Conservation (phyloP, 2,888 invertebrate genomes). For the Drosophila kokeensis region DNA sequence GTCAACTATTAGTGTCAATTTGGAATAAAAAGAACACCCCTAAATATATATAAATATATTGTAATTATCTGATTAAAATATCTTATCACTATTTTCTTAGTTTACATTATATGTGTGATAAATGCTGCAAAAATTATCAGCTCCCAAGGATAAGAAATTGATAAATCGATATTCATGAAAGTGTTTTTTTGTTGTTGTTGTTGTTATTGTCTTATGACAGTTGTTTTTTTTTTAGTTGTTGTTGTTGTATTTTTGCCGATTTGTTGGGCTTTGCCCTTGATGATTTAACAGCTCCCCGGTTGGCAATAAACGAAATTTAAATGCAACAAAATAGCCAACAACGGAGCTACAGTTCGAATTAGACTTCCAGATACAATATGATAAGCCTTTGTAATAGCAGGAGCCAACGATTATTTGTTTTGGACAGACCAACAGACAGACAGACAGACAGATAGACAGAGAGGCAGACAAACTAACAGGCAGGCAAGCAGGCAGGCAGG, state of each 20-base stretch:
- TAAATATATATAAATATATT: background rate
- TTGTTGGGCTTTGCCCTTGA: constrained; percentile 40
- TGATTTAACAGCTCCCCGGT: constrained; percentile 74
- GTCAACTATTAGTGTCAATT: background rate
- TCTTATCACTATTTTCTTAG: background rate
- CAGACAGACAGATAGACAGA: background rate
- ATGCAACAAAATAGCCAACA: constrained; percentile 51
- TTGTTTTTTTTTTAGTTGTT: background rate
- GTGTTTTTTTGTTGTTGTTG: constrained; percentile 1
- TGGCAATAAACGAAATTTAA: constrained; percentile 78
- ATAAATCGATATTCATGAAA: constrained; percentile 12
- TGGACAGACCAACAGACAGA: constrained; percentile 6
- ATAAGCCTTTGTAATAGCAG: constrained; percentile 66
- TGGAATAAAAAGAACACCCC: background rate
- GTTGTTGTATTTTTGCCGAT: constrained; percentile 14
- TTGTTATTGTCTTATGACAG: background rate
- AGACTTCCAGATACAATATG: constrained; percentile 70
- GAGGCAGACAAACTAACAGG: background rate
- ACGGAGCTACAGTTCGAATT: constrained; percentile 55
- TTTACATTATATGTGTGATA: background rate
- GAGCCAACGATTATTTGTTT: constrained; percentile 67
- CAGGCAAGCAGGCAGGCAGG: background rate
- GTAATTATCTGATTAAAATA: background rate
- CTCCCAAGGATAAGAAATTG: background rate
- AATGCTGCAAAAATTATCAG: background rate